Evolutionary conservation across 2,888 invertebrate species (phyloP).

Genomic region (Nephrocerus scutellatus): DNA sequence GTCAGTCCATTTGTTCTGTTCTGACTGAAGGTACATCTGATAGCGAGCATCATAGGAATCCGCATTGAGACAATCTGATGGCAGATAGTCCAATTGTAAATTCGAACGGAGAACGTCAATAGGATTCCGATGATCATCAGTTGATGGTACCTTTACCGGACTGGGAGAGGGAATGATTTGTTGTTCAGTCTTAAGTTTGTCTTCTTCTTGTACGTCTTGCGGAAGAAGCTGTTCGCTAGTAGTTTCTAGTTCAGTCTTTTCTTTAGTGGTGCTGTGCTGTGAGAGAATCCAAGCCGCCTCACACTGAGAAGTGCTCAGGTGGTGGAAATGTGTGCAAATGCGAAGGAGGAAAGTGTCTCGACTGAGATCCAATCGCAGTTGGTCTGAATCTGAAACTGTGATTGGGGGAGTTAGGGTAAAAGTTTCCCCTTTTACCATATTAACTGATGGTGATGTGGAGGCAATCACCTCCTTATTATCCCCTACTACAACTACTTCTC

Average conservation of each 20-base stretch:
- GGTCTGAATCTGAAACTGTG: conserved; percentile 11
- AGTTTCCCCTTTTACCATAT: too few relatives aligned
- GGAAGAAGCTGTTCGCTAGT: conserved; percentile 33
- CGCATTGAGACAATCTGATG: conserved; percentile 20
- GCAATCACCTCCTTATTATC: too few relatives aligned
- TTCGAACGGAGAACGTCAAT: conserved; percentile 28
- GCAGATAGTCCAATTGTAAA: conserved; percentile 35
- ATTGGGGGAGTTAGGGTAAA: too few relatives aligned
- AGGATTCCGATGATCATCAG: conserved; percentile 18
- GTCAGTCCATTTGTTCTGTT: conserved; percentile 18
- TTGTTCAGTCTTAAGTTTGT: conserved; percentile 32
- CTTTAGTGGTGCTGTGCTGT: conserved; percentile 13
- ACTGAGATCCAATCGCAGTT: conserved; percentile 29
- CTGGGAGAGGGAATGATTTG: conserved; percentile 31
- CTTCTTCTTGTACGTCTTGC: conserved; percentile 27
- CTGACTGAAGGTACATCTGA: conserved; percentile 21
- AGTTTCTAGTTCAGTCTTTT: conserved; percentile 18
- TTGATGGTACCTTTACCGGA: conserved; percentile 18
- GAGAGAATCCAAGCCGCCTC: conserved; percentile 20
- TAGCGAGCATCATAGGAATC: conserved; percentile 22
- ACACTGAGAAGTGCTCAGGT: too few relatives aligned
- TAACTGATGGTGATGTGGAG: too few relatives aligned
- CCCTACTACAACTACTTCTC: background rate
- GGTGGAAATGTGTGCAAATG: conserved; percentile 21
- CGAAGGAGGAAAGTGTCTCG: conserved; percentile 28